Conservation (phyloP, 2,888 invertebrate species). For the Pristionchus japonicus region DNA sequence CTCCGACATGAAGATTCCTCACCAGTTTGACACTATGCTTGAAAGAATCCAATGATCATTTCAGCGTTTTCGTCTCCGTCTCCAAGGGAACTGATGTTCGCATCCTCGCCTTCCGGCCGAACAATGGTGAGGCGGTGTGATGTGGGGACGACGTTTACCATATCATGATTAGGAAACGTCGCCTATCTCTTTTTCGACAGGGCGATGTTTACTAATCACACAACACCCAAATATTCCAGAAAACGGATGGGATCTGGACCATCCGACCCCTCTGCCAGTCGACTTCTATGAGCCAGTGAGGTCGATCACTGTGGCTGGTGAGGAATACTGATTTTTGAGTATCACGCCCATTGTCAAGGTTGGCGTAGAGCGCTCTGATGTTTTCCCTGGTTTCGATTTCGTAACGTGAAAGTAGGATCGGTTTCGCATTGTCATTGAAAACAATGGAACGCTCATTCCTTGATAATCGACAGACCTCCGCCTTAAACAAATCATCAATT, state of each 20-base stretch:
- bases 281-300: constrained; percentile 50
- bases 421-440: too few relatives aligned
- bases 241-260: constrained; percentile 66
- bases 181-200: neutral
- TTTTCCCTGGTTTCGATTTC: too few relatives aligned
- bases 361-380: too few relatives aligned
- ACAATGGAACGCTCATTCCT: too few relatives aligned
- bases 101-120: constrained; percentile 44
- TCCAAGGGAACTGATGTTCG: neutral
- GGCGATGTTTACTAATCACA: neutral
- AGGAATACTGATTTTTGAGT: constrained; percentile 21
- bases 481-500: too few relatives aligned
- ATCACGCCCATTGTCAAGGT: too few relatives aligned
- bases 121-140: constrained; percentile 22
- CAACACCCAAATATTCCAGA: constrained; percentile 47
- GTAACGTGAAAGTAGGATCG: too few relatives aligned
- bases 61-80: constrained; percentile 46
- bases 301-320: constrained; percentile 50
- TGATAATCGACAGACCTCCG: too few relatives aligned
- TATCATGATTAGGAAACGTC: neutral
- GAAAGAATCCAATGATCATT: too few relatives aligned
- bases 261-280: constrained; percentile 55
- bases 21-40: too few relatives aligned
- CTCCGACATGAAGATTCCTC: too few relatives aligned
- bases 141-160: neutral